phyloP scores from a whole-genome alignment of 2,797 vertebrate species.

The Eremophila alpestris region DNA sequence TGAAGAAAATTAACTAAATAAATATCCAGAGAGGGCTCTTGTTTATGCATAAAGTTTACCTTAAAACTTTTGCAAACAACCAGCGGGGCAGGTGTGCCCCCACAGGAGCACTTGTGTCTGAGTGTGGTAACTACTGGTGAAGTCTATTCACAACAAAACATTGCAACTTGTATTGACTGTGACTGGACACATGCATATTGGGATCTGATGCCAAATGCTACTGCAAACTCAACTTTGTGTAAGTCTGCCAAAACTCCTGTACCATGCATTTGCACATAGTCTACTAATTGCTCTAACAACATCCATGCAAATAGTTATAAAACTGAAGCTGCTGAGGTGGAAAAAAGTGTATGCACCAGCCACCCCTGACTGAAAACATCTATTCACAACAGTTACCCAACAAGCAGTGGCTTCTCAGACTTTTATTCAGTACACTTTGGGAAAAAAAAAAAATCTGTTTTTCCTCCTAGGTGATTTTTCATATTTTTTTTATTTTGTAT shows the following conservation, averaged over 20 bases:
- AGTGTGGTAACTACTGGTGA: neutral
- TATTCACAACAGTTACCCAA: neutral
- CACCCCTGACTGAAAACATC: neutral
- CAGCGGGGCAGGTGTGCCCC: slow-evolving; percentile 14
- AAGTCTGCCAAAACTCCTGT: neutral
- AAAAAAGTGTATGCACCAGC: neutral
- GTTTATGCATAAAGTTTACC: slow-evolving; percentile 51
- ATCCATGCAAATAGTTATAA: neutral
- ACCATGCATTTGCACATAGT: neutral
- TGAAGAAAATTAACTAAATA: slow-evolving; percentile 20
- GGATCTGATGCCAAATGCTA: neutral
- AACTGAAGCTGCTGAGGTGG: neutral
- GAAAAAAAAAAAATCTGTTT: neutral
- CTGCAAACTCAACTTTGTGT: neutral
- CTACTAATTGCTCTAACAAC: neutral
- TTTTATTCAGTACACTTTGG: neutral
- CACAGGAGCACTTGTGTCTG: neutral
- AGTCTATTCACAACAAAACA: neutral
- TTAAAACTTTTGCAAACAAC: slow-evolving; percentile 55
- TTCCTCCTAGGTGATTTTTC: neutral
- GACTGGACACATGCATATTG: neutral
- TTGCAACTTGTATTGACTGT: neutral
- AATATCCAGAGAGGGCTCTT: neutral
- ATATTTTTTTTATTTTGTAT: neutral
- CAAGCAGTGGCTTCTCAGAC: neutral